Conservation (phyloP, 2,113 vertebrate genomes). For the Eulemur rufifrons region DNA sequence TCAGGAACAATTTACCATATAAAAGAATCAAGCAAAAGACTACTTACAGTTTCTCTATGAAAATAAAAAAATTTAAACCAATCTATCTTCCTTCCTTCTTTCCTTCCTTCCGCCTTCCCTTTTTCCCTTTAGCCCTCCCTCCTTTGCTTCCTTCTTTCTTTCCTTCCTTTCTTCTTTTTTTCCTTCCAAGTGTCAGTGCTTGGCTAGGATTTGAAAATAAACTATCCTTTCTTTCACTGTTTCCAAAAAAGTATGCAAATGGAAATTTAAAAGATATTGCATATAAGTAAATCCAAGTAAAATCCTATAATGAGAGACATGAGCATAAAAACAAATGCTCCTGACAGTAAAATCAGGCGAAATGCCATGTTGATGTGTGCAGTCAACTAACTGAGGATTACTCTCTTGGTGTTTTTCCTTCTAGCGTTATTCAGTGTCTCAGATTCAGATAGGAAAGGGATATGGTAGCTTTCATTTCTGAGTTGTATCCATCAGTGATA, state of each 20-base stretch:
- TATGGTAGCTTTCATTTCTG: neutral
- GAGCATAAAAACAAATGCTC: neutral
- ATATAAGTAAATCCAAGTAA: conserved; percentile 23
- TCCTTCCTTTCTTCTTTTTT: neutral
- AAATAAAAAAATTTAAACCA: neutral
- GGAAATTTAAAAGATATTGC: neutral
- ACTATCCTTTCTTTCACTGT: neutral
- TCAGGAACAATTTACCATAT: conserved; percentile 12
- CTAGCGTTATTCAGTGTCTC: neutral
- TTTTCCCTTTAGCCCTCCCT: too few species aligned
- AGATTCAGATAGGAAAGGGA: conserved; percentile 6
- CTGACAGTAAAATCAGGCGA: neutral
- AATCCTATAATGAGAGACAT: neutral
- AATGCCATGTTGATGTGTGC: neutral
- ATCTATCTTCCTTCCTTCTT: neutral
- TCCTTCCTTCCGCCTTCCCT: neutral
- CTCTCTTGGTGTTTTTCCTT: neutral
- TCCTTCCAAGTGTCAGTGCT: neutral
- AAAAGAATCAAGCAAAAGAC: conserved; percentile 1
- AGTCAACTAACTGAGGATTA: neutral
- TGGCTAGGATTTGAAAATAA: conserved; percentile 25
- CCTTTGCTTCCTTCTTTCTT: neutral
- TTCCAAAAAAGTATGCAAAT: conserved; percentile 19
- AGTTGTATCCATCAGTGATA: neutral
- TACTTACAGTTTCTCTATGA: neutral